Base-by-base conservation (phyloP, 1,140 invertebrate species). In the Bicyclus anynana region DNA sequence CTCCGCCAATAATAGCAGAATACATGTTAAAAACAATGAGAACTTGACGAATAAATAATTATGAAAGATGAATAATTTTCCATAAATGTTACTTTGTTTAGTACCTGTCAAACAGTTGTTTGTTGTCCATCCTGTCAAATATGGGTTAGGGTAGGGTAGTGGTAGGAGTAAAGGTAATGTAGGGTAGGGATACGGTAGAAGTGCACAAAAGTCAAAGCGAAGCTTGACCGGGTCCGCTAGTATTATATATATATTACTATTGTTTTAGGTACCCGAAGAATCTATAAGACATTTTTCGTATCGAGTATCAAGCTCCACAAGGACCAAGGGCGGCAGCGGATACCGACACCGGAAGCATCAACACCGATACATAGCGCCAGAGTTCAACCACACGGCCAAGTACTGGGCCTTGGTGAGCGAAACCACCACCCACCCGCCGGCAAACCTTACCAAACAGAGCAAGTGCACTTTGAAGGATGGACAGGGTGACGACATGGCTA, bases 341-440 rank as follows among this genome's bases (percentile, higher is more conserved):
- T 80, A 80, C 58, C 62, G 81, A 2, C 80, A 84, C 37, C 67
- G 83, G 33, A 87, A 87, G 17, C 76, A 85, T 23, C 82, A 86
- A 27, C 83, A 86, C 26, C 71, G 82, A n/a, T 86, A 86, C 51
- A 82, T 87, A 21, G 84, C 84, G 0, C 84, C 84, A 0, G 84
- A 87, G 52, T 85, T 87, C 40, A 86, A 87, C 62, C 80, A 84
- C 51, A 87, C 83, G 0, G 82, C 80, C 5, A 84, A 84, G 51
- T 87, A 87, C 50, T 84, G 84, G 84, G 81, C 83, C 0, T 52
- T 87, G 6, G 81, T 87, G 14, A 87, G 84, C 48, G 84, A 88
- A 54, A 80, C 80, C 12, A 86, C 84, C 0, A 76, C 72, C 0
- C 66, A 67, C 0, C 67, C 80, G 5, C 72, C 73, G 1, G 52